These are phyloP conservation scores for Mya arenaria DNA, from an alignment of 1,140 invertebrate species.

Conservation along the genomic window DNA sequence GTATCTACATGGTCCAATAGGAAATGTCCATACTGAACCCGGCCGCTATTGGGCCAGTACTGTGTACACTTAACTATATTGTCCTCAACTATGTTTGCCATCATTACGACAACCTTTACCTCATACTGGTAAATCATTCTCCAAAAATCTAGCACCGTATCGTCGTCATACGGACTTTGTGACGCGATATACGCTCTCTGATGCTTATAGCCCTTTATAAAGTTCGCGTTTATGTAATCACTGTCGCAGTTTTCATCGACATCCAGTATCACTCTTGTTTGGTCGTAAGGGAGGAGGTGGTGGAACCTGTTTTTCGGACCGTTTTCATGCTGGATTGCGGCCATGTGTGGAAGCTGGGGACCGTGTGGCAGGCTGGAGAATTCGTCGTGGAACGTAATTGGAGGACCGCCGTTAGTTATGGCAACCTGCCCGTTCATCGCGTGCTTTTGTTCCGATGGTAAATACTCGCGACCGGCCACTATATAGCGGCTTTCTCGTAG, in stretches of 20 bases:
- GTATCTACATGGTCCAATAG: slow-evolving; percentile 66
- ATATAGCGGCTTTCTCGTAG: slow-evolving; percentile 71
- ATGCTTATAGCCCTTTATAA: slow-evolving; percentile 73
- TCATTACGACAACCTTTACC: slow-evolving; percentile 75
- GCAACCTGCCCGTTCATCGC: slow-evolving; percentile 52
- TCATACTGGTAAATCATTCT: slow-evolving; percentile 75
- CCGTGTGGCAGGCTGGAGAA: slow-evolving; percentile 74
- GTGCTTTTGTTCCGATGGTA: slow-evolving; percentile 57
- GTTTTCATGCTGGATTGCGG: slow-evolving; percentile 63
- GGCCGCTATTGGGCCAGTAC: slow-evolving; percentile 78
- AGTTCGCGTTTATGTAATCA: slow-evolving; percentile 98
- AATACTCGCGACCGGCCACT: slow-evolving; percentile 64
- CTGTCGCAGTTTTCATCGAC: slow-evolving; percentile 74
- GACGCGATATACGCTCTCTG: slow-evolving; percentile 77
- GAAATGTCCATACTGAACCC: slow-evolving; percentile 69
- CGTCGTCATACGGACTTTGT: slow-evolving; percentile 78
- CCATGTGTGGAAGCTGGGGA: slow-evolving; percentile 60
- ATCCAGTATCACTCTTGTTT: slow-evolving; percentile 71
- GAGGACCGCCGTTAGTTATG: slow-evolving; percentile 42
- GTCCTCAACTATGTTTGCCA: slow-evolving; percentile 76
- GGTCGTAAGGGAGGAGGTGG: slow-evolving; percentile 79
- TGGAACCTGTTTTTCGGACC: slow-evolving; percentile 74
- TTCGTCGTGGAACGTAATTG: slow-evolving; percentile 75
- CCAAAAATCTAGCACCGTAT: slow-evolving; percentile 79
- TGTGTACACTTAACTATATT: slow-evolving; percentile 79